A percentile compares a stretch with the other conserved stretches of the same genome.
Conservation (phyloP, 2,113 vertebrate genomes). For the Zosterops pallidus region DNA sequence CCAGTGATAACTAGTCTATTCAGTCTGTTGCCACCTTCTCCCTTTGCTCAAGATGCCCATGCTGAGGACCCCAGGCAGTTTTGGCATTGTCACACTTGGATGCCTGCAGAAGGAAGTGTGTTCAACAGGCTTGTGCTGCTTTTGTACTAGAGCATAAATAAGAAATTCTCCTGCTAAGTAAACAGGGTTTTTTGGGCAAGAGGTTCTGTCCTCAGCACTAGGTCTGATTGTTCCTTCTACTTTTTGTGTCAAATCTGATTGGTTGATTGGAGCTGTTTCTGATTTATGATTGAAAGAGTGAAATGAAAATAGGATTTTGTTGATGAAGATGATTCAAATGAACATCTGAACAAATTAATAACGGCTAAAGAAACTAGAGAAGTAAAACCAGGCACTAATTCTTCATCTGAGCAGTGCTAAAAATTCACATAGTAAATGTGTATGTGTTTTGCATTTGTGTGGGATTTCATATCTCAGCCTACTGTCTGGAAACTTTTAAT, state of each 20-base stretch:
- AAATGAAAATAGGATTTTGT: not conserved
- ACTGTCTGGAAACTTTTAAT: not conserved
- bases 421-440: not conserved
- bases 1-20: not conserved
- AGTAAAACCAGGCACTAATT: slow-evolving; percentile 13
- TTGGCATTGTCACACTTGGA: not conserved
- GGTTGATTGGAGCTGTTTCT: not conserved
- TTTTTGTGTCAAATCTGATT: not conserved
- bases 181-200: not conserved
- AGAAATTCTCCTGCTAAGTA: not conserved
- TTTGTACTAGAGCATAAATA: not conserved
- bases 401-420: slow-evolving; percentile 17
- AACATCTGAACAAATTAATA: not conserved
- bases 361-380: slow-evolving; percentile 41
- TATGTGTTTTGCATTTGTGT: not conserved
- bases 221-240: not conserved
- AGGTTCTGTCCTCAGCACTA: not conserved
- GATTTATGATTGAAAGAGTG: not conserved
- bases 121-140: not conserved
- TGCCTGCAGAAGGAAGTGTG: not conserved
- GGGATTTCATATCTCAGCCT: not conserved
- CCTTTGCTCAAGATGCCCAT: not conserved
- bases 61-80: not conserved
- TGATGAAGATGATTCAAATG: not conserved
- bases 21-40: not conserved